A percentile compares a stretch with the other conserved stretches of the same genome.
Conservation (phyloP, 2,113 vertebrate genomes). For the Sinocyclocheilus rhinocerous region DNA sequence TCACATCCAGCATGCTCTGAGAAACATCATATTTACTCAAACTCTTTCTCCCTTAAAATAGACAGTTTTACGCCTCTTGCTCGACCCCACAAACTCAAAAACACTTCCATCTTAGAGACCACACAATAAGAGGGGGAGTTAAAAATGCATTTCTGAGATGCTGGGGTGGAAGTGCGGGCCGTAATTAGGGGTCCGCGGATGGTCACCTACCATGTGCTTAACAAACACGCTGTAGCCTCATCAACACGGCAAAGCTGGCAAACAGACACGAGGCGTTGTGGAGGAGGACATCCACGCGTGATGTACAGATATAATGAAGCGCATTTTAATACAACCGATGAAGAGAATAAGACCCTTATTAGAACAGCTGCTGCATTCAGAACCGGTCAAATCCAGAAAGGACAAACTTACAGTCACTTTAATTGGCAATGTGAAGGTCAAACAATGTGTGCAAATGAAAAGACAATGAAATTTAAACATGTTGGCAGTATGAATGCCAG, state of each 20-base stretch:
- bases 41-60: not conserved
- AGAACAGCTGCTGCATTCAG: slow-evolving; percentile 20
- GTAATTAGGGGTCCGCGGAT: slow-evolving; percentile 15
- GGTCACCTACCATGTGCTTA: slow-evolving; percentile 41
- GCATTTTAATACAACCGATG: slow-evolving; percentile 44
- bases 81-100: not conserved
- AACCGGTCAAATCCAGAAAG: slow-evolving; percentile 26
- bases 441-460: slow-evolving; percentile 39
- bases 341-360: slow-evolving; percentile 13
- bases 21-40: not conserved
- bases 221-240: slow-evolving; percentile 27
- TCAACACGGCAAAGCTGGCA: not conserved
- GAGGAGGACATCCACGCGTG: not conserved
- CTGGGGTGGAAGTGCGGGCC: not conserved
- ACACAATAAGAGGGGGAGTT: not conserved
- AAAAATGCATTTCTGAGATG: not conserved
- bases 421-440: slow-evolving; percentile 57
- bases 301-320: slow-evolving; percentile 16
- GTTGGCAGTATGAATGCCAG: not conserved
- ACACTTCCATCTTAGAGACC: slow-evolving; percentile 1
- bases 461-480: slow-evolving; percentile 25
- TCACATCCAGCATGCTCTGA: slow-evolving; percentile 3
- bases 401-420: slow-evolving; percentile 49
- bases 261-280: not conserved
- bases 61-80: slow-evolving; percentile 1